Percentiles rank a stretch among this genome's conserved stretches.
phyloP scores from a whole-genome alignment of 2,888 invertebrate species.

The Eupeodes latifasciatus region DNA sequence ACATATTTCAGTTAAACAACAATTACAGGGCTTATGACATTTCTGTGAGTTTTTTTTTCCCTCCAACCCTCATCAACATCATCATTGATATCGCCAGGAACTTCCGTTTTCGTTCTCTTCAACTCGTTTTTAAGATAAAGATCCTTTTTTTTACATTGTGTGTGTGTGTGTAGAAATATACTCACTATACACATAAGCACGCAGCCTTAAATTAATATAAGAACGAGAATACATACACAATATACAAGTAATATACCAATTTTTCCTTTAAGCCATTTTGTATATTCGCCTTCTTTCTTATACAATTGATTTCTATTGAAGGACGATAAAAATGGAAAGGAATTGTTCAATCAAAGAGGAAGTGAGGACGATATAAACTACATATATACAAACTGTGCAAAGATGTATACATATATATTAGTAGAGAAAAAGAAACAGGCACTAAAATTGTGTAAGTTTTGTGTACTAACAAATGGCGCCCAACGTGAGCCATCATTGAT shows the following conservation, averaged over 20 bases:
- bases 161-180: not conserved
- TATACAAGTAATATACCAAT: constrained; percentile 62
- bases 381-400: not conserved
- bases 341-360: constrained; percentile 45
- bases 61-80: too few species aligned
- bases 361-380: not conserved
- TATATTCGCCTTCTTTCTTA: constrained; percentile 29
- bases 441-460: constrained; percentile 65
- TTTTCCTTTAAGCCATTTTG: constrained; percentile 61
- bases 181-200: constrained; percentile 9
- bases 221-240: not conserved
- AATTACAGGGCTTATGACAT: constrained; percentile 65
- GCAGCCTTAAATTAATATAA: constrained; percentile 41
- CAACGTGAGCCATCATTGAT: constrained; percentile 29
- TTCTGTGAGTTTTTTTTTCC: constrained; percentile 3
- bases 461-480: constrained; percentile 32
- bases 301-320: constrained; percentile 74
- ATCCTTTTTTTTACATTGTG: constrained; percentile 4
- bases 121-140: constrained; percentile 46
- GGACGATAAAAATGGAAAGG: constrained; percentile 72
- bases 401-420: not conserved
- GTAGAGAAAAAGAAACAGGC: constrained; percentile 29
- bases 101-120: not conserved
- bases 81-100: not conserved
- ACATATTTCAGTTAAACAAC: constrained; percentile 74